Conservation (phyloP, 2,797 vertebrate genomes). For the Catamblyrhynchus diadema region DNA sequence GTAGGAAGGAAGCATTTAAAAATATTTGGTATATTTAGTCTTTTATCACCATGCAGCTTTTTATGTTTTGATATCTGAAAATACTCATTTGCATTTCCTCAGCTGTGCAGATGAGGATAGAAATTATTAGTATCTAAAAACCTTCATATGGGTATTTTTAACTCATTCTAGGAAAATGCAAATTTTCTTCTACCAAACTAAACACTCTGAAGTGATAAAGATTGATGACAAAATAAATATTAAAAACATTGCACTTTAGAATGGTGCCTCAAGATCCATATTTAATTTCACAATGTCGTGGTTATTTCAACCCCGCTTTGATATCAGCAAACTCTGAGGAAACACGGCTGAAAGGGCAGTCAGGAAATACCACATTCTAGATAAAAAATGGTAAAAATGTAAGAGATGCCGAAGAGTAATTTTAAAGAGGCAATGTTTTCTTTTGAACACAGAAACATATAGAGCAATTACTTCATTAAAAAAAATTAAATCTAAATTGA, state of each 20-base stretch:
- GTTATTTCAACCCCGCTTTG: neutral
- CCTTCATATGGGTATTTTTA: neutral
- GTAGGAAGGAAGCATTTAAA: neutral
- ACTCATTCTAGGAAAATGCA: neutral
- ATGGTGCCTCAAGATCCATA: neutral
- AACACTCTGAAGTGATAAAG: neutral
- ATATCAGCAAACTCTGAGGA: accelerated
- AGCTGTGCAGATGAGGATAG: neutral
- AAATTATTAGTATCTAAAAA: neutral
- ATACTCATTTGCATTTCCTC: neutral
- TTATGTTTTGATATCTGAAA: neutral
- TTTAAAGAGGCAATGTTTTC: neutral
- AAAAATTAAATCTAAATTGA: neutral
- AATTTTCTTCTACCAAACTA: neutral
- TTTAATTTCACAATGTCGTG: neutral
- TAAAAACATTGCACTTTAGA: neutral
- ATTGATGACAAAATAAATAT: neutral
- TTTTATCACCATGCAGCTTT: neutral
- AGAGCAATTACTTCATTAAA: neutral
- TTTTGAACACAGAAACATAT: neutral
- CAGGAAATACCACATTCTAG: neutral
- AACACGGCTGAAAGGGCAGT: neutral
- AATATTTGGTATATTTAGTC: neutral
- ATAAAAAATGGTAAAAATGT: neutral
- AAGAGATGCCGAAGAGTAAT: neutral